These are phyloP conservation scores for Saccopteryx bilineata DNA, from an alignment of 2,113 vertebrate genomes.

Conservation along the genomic window DNA sequence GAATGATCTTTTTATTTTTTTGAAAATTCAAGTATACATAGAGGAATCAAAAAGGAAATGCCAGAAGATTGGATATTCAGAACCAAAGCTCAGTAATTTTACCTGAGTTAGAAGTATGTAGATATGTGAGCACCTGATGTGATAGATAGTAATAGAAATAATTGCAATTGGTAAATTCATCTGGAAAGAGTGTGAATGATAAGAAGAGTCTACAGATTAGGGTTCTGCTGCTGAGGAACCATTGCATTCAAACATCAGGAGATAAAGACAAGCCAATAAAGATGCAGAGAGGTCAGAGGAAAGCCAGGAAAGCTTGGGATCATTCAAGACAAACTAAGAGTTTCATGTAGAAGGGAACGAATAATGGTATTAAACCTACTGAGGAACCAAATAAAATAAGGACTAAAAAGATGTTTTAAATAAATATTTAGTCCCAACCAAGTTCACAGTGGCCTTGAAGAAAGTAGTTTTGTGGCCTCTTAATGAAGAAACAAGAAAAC, in stretches of 20 bases:
- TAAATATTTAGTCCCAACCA: neutral
- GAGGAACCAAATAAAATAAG: neutral
- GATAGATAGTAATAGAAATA: neutral
- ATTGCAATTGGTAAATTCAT: neutral
- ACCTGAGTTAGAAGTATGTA: neutral
- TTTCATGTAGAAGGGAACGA: neutral
- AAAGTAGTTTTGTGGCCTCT: neutral
- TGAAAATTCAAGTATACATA: neutral
- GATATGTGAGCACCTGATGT: neutral
- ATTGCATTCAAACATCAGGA: neutral
- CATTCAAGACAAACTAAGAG: neutral
- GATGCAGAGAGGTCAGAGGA: neutral
- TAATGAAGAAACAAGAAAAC: neutral
- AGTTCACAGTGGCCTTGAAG: neutral
- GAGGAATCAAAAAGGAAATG: neutral
- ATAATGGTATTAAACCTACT: neutral
- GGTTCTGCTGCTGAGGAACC: neutral
- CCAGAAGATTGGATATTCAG: neutral
- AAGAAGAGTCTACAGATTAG: neutral
- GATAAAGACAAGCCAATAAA: neutral
- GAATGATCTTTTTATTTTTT: neutral
- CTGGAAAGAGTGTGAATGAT: neutral
- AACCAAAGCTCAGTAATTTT: neutral
- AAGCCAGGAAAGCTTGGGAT: neutral
- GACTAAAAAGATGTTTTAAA: neutral